Conservation (phyloP, 2,888 invertebrate genomes). For the Prosopocoilus inquinatus region DNA sequence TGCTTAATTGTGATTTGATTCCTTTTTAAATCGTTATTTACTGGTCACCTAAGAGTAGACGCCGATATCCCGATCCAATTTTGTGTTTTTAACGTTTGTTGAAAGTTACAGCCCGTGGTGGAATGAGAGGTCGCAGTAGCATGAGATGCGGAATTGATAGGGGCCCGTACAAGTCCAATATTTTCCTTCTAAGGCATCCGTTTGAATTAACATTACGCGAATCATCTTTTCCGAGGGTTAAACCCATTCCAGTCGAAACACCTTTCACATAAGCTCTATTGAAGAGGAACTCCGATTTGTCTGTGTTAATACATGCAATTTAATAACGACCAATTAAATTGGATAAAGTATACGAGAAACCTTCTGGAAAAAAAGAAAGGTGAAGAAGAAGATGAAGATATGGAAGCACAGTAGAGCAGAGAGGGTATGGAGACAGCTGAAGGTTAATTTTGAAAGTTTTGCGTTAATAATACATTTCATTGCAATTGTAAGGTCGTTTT, state of each 20-base stretch:
- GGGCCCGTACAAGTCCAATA: conserved; percentile 63
- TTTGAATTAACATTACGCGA: conserved; percentile 88
- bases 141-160: conserved; percentile 67
- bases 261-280: conserved; percentile 85
- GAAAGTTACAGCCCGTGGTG: conserved; percentile 68
- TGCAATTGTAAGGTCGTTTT: too few relatives aligned
- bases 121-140: conserved; percentile 60
- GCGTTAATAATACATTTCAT: too few relatives aligned
- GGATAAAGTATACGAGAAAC: conserved; percentile 89
- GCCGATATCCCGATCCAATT: not conserved
- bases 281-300: conserved; percentile 89
- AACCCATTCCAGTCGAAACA: conserved; percentile 79
- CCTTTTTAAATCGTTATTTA: too few relatives aligned
- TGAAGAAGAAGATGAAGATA: conserved; percentile 66
- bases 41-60: not conserved
- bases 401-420: conserved; percentile 63
- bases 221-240: conserved; percentile 82
- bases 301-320: too few relatives aligned
- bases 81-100: not conserved
- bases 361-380: conserved; percentile 74
- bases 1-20: too few relatives aligned
- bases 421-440: conserved; percentile 56
- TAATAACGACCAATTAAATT: too few relatives aligned
- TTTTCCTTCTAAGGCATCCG: conserved; percentile 73
- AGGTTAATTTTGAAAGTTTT: conserved; percentile 16